A percentile compares a stretch with the other conserved stretches of the same genome.
Conservation (phyloP, 2,888 invertebrate species). For the Drosophila fulvimacula region DNA sequence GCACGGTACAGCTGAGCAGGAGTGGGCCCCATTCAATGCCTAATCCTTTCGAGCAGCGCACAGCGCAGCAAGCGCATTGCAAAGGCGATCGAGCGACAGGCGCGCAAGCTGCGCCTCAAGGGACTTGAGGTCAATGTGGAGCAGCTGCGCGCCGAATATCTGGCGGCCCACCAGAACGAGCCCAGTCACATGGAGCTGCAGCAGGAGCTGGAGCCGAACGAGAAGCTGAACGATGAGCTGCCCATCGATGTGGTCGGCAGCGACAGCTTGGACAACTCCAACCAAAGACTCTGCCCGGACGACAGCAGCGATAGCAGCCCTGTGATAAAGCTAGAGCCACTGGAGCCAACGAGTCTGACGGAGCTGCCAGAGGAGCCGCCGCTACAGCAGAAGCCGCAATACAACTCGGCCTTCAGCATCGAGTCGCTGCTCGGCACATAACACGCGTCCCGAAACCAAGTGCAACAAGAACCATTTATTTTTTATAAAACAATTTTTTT, state of each 20-base stretch:
- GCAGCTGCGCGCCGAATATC: conserved; percentile 91
- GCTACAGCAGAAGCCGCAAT: conserved; percentile 76
- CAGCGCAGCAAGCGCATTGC: conserved; percentile 94
- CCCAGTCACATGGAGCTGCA: conserved; percentile 77
- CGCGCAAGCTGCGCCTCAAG: conserved; percentile 93
- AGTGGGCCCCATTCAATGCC: neutral
- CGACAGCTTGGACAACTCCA: conserved; percentile 85
- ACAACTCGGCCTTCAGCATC: conserved; percentile 90
- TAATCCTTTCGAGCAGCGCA: conserved; percentile 86
- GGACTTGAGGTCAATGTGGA: conserved; percentile 94
- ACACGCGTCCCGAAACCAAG: conserved; percentile 13
- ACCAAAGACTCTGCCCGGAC: conserved; percentile 49
- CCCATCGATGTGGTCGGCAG: conserved; percentile 93
- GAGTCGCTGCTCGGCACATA: conserved; percentile 90
- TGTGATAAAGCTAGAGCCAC: conserved; percentile 83
- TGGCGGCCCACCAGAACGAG: conserved; percentile 85
- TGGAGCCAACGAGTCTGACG: conserved; percentile 17
- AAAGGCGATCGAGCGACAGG: conserved; percentile 95
- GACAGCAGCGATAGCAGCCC: conserved; percentile 34
- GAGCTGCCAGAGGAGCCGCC: conserved; percentile 16
- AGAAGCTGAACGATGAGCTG: conserved; percentile 87
- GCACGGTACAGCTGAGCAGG: neutral
- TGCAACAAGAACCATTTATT: conserved; percentile 31
- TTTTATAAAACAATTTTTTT: conserved; percentile 16
- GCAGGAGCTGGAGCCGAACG: conserved; percentile 81